Conservation (phyloP, 2,797 vertebrate species). For the Pipistrellus pipistrellus region DNA sequence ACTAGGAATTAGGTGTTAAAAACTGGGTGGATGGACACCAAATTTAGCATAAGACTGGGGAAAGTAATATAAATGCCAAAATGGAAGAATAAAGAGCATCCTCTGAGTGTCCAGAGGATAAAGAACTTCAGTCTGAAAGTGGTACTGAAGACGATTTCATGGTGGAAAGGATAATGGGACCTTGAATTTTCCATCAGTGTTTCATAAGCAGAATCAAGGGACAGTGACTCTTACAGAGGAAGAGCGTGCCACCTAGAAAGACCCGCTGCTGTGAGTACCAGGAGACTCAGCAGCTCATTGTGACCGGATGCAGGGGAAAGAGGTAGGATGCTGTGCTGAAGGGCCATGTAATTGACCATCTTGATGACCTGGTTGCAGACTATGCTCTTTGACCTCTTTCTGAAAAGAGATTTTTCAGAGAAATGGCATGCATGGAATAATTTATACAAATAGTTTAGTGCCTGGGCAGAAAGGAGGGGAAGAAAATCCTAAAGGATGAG, state of each 20-base stretch:
- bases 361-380: background rate
- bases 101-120: background rate
- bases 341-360: background rate
- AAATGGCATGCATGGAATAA: background rate
- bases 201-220: background rate
- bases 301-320: background rate
- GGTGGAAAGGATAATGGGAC: background rate
- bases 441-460: background rate
- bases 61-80: background rate
- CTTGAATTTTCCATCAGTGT: background rate
- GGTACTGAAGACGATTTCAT: conserved; percentile 15
- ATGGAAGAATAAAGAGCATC: background rate
- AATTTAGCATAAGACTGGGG: conserved; percentile 23
- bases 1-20: conserved; percentile 12
- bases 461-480: background rate
- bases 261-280: background rate
- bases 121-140: background rate
- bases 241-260: background rate
- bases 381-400: background rate
- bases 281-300: background rate
- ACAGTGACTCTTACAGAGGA: background rate
- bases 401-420: conserved; percentile 18
- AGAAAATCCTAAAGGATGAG: conserved; percentile 6
- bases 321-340: background rate
- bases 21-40: background rate